A percentile compares a stretch with the other conserved stretches of the same genome.
phyloP scores from a whole-genome alignment of 2,797 vertebrate species.

The Champsocephalus gunnari region DNA sequence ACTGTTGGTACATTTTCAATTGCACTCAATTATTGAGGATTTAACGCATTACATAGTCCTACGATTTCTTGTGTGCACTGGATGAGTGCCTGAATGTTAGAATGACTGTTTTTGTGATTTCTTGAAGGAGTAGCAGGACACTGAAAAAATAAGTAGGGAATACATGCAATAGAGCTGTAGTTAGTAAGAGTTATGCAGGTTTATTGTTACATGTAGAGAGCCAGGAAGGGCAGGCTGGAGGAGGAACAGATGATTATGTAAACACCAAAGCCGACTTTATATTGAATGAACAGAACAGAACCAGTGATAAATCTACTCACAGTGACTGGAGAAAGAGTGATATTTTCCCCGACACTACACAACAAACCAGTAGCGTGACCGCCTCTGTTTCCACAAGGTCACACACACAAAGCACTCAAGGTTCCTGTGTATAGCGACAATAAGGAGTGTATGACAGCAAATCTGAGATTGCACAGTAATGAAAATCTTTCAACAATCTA shows the following conservation, averaged over 20 bases:
- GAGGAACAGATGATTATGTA: slow-evolving; percentile 9
- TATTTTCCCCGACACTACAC: slow-evolving; percentile 18
- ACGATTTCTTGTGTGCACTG: slow-evolving; percentile 15
- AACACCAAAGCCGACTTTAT: slow-evolving; percentile 11
- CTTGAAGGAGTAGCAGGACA: slow-evolving; percentile 21
- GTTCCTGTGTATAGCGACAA: slow-evolving; percentile 31
- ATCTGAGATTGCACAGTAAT: neutral
- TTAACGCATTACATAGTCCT: neutral
- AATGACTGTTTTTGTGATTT: slow-evolving; percentile 32
- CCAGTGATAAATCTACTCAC: slow-evolving; percentile 26
- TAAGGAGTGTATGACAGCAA: neutral
- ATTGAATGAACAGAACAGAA: slow-evolving; percentile 23
- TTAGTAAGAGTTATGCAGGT: neutral
- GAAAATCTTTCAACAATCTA: neutral
- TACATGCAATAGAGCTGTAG: neutral
- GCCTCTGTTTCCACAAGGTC: slow-evolving; percentile 29
- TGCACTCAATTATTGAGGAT: slow-evolving; percentile 13
- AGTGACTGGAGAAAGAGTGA: neutral
- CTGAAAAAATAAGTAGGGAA: slow-evolving; percentile 13
- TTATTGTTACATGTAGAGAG: slow-evolving; percentile 7
- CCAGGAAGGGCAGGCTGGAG: neutral
- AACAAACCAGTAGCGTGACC: slow-evolving; percentile 7
- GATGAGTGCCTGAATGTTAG: slow-evolving; percentile 11
- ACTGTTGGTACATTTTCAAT: slow-evolving; percentile 10
- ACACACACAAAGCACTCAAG: slow-evolving; percentile 43